Evolutionary conservation across 2,797 vertebrate genomes (phyloP).

Genomic region (Tachyglossus aculeatus): DNA sequence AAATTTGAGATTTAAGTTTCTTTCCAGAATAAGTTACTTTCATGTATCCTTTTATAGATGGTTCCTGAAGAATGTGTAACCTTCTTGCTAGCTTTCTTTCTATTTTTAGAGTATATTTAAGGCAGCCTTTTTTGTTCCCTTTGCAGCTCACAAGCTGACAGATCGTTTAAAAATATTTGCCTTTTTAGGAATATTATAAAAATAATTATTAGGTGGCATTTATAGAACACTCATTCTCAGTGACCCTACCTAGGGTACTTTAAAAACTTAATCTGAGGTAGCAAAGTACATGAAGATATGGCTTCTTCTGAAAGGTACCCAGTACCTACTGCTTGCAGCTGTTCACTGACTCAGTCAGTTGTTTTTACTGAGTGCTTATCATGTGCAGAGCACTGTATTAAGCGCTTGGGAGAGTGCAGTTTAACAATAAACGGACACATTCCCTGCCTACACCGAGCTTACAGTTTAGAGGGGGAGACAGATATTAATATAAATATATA

Average conservation of each 20-base stretch:
- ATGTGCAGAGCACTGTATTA: no score
- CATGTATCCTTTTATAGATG: background rate
- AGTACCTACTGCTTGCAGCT: no score
- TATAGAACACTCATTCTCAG: background rate
- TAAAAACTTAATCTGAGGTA: background rate
- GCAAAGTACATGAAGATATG: no score
- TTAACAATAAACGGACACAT: no score
- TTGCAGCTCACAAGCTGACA: background rate
- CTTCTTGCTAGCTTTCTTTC: background rate
- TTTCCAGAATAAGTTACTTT: background rate
- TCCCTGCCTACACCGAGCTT: no score
- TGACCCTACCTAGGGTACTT: background rate
- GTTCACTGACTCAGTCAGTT: no score
- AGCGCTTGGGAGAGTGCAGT: no score
- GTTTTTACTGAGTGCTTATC: no score
- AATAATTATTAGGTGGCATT: background rate
- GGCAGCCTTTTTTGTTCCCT: background rate
- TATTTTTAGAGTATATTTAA: background rate
- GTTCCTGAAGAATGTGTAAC: background rate
- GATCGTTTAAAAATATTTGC: background rate
- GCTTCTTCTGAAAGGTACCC: no score
- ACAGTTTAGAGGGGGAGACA: no score
- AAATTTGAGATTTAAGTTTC: background rate
- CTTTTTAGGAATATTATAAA: conserved; percentile 4
- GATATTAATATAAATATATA: no score